Percentiles rank a stretch among this genome's conserved stretches.
Conservation (phyloP, 2,797 vertebrate species). For the Myotis daubentonii region DNA sequence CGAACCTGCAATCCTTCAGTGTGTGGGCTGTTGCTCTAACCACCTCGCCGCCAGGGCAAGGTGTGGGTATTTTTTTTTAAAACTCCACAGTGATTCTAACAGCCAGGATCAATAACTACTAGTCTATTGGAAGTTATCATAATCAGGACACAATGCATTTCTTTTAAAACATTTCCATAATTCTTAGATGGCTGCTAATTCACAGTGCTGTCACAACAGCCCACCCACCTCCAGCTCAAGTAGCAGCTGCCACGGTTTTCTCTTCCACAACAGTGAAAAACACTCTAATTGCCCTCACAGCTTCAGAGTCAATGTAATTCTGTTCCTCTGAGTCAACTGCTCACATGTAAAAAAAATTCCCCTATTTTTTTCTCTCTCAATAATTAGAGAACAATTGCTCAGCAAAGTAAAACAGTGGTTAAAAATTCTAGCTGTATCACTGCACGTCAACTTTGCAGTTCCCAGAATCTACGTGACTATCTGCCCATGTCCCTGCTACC, state of each 20-base stretch:
- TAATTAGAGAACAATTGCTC: conserved; percentile 16
- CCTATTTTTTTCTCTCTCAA: background rate
- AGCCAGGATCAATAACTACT: background rate
- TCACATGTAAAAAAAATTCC: background rate
- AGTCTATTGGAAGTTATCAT: background rate
- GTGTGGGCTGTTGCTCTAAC: too few relatives aligned
- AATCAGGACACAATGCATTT: background rate
- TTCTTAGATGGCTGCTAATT: background rate
- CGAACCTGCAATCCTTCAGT: too few relatives aligned
- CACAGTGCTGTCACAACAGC: background rate
- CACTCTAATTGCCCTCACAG: background rate
- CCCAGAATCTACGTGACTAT: background rate
- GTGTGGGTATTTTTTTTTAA: background rate
- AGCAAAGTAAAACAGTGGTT: background rate
- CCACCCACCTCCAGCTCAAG: background rate
- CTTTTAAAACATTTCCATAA: background rate
- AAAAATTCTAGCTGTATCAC: background rate
- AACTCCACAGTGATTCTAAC: background rate
- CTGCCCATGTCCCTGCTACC: background rate
- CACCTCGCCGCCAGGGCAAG: background rate
- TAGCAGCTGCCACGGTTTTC: background rate
- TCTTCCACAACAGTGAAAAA: background rate
- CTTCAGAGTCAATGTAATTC: background rate
- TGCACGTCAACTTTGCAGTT: background rate
- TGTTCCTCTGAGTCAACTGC: background rate